Base-by-base conservation (phyloP, 2,797 vertebrate genomes). In the Pangasius sanitwongsei region DNA sequence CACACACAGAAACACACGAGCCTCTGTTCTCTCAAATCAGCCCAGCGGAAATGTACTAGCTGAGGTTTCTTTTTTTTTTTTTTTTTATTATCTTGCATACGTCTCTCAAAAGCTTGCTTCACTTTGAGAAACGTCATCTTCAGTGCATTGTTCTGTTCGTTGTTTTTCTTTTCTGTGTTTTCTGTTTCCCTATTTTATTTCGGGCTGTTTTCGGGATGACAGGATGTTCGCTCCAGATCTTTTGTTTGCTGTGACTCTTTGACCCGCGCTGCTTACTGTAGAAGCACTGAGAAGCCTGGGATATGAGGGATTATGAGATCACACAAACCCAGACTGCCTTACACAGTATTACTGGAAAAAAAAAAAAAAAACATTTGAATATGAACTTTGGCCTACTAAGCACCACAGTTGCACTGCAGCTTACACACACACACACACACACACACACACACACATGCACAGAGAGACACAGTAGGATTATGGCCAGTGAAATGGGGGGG, bases 381-480 rank as follows among this genome's bases (percentile, higher is more conserved):
- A 63, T 81, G 89, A 91, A 87, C 89, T 89, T 91, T 91, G 90
- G 83, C 85, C 89, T 87, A 91, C 50, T 90, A 81, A 86, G 81
- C 74, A 78, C 55, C 50, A 83, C 77, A 81, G 67, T 89, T 69
- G 63, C 34, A 61, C 74, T 57, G 12, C n/a, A 86, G 59, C 59
- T 23, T 4, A 89, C 89, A 74, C 82, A 88, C 57, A 67, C n/a
- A 85, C 67, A 75, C 15, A 57, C 41, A 37, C 9, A 2, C 1
- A 44, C 69, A 72, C 69, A 41, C 70, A 72, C 70, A 72, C 2
- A 6, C 6, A 53, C 75, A 78, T n/a, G 6, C 75, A 16, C 50
- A 57, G 9, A 82, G 13, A 78, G 50, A 41, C 81, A 83, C 57
- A 28, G 57, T 83, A 7, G 81, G 57, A 61, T 41, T 41, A 44